Evolutionary conservation across 2,113 vertebrate genomes (phyloP).

Genomic region (human (Homo sapiens)): DNA sequence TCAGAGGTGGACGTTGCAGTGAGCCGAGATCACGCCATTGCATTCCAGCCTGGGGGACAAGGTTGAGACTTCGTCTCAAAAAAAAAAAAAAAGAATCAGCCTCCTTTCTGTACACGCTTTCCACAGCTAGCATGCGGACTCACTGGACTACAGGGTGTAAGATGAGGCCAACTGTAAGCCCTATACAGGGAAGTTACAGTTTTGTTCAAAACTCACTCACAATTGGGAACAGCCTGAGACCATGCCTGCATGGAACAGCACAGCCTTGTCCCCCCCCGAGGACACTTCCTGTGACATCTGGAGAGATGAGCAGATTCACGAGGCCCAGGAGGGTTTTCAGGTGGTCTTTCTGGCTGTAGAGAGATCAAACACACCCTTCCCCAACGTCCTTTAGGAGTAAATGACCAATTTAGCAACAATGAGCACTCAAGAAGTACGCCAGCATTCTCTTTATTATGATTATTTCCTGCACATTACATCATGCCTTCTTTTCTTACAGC

Average conservation of each 20-base stretch:
- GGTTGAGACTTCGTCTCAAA: too few species aligned
- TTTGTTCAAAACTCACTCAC: neutral
- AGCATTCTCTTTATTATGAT: conserved; percentile 6
- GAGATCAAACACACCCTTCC: neutral
- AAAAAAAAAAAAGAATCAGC: neutral
- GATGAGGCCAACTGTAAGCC: neutral
- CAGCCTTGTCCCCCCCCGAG: neutral
- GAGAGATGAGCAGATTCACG: neutral
- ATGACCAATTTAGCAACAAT: neutral
- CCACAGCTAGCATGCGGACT: neutral
- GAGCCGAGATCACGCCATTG: too few species aligned
- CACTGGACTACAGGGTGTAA: neutral
- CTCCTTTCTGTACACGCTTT: neutral
- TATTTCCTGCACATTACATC: conserved; percentile 30
- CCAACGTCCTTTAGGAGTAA: neutral
- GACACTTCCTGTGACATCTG: neutral
- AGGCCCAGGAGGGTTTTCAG: neutral
- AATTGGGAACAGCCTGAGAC: too few species aligned
- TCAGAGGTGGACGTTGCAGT: too few species aligned
- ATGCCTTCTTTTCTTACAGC: neutral
- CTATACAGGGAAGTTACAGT: neutral
- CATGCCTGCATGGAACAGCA: neutral
- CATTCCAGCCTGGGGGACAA: too few species aligned
- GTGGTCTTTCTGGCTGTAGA: neutral
- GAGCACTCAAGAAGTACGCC: neutral